phyloP scores from a whole-genome alignment of 2,113 vertebrate genomes.

The Catharus fuscescens region DNA sequence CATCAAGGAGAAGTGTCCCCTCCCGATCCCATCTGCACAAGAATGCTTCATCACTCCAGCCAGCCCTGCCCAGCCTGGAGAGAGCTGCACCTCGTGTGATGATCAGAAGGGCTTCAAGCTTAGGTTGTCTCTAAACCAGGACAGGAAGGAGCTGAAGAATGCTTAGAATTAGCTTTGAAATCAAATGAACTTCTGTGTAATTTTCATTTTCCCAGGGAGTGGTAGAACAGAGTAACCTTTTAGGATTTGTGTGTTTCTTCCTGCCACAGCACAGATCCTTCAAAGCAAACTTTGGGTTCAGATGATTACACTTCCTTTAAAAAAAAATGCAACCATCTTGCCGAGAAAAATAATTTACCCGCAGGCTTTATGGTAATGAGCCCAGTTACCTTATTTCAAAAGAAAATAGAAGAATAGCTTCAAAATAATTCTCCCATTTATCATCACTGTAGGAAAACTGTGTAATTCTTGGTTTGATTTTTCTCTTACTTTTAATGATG shows the following conservation, averaged over 20 bases:
- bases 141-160: background rate
- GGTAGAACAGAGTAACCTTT: background rate
- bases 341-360: slow-evolving; percentile 29
- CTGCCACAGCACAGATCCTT: background rate
- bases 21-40: background rate
- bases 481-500: background rate
- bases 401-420: slow-evolving; percentile 45
- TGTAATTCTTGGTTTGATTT: slow-evolving; percentile 1
- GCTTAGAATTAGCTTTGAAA: background rate
- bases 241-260: background rate
- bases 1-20: background rate
- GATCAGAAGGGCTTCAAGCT: background rate
- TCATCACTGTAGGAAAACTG: background rate
- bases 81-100: background rate
- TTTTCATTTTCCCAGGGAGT: slow-evolving; percentile 9
- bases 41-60: slow-evolving; percentile 30
- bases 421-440: slow-evolving; percentile 15
- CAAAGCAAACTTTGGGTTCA: background rate
- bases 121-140: background rate
- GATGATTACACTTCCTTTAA: background rate
- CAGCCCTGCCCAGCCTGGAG: background rate
- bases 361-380: slow-evolving; percentile 49
- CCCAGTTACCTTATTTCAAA: slow-evolving; percentile 57
- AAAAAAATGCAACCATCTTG: background rate
- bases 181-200: background rate